A percentile compares a stretch with the other conserved stretches of the same genome.
phyloP scores from a whole-genome alignment of 2,888 invertebrate genomes.

The Caenorhabditis sulstoni region DNA sequence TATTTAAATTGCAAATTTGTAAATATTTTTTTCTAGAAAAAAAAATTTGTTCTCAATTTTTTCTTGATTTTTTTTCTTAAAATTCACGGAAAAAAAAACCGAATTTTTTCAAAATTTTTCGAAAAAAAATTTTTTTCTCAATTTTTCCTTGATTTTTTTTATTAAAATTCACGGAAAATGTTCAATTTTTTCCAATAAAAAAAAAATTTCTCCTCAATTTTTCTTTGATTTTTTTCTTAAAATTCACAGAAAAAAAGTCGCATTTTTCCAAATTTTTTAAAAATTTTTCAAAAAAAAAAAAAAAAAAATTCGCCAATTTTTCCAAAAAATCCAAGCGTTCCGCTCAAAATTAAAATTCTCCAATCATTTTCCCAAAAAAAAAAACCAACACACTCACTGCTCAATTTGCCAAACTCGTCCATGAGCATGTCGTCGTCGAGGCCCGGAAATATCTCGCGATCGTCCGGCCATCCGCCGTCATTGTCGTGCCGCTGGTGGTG shows the following conservation, averaged over 20 bases:
- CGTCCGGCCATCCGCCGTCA: not conserved
- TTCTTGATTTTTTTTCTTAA: not conserved
- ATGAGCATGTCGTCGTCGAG: not conserved
- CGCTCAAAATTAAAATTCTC: not conserved
- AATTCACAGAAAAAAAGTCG: not conserved
- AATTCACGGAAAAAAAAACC: not conserved
- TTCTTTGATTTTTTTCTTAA: not conserved
- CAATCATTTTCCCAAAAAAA: not conserved
- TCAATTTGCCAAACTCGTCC: not conserved
- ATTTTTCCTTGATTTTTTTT: no score
- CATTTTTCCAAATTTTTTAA: no score
- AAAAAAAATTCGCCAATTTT: not conserved
- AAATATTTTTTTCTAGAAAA: not conserved
- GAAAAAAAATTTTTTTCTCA: no score
- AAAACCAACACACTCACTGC: not conserved
- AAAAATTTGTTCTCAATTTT: not conserved
- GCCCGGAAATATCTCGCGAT: not conserved
- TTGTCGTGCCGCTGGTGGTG: not conserved
- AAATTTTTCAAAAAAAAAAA: no score
- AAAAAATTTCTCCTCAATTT: not conserved
- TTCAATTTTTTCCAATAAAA: slow-evolving; percentile 13
- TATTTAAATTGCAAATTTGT: no score
- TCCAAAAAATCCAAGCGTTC: no score
- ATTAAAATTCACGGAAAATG: slow-evolving; percentile 2
- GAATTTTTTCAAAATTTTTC: no score